Evolutionary conservation across 2,888 invertebrate genomes (phyloP).

Genomic region (Lithophane leautieri): DNA sequence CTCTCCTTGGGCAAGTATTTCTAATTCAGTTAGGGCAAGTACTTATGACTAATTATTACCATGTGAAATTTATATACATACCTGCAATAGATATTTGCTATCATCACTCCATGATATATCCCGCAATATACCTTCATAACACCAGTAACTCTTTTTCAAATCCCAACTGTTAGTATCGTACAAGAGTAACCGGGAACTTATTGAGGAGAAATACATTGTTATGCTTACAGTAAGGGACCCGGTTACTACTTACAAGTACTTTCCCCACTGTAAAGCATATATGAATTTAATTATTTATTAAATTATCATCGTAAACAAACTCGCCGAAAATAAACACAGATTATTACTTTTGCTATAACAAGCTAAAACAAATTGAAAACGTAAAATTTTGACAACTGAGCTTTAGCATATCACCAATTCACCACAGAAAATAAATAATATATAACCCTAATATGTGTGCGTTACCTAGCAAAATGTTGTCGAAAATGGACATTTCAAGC

Average conservation of each 20-base stretch:
- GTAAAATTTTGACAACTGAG: constrained; percentile 70
- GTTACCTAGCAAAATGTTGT: too few species aligned
- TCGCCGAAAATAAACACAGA: too few species aligned
- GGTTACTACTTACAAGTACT: constrained; percentile 52
- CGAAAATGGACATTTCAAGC: too few species aligned
- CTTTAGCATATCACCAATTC: constrained; percentile 33
- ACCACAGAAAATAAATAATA: too few species aligned
- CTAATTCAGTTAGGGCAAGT: background rate
- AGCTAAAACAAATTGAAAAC: constrained; percentile 68
- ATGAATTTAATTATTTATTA: constrained; percentile 41
- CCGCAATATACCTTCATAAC: constrained; percentile 83
- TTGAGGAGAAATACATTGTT: constrained; percentile 90
- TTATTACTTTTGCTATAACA: too few species aligned
- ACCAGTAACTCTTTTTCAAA: constrained; percentile 87
- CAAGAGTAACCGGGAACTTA: constrained; percentile 89
- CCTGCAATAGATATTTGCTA: constrained; percentile 88
- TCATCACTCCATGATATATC: constrained; percentile 89
- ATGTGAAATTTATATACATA: constrained; percentile 60
- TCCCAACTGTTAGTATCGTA: constrained; percentile 90
- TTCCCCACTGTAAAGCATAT: constrained; percentile 39
- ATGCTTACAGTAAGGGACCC: constrained; percentile 45
- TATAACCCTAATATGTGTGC: too few species aligned
- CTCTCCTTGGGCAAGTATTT: background rate
- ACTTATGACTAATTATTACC: background rate
- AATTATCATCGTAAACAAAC: constrained; percentile 50